Conservation (phyloP, 2,113 vertebrate genomes). For the Chroicocephalus ridibundus region DNA sequence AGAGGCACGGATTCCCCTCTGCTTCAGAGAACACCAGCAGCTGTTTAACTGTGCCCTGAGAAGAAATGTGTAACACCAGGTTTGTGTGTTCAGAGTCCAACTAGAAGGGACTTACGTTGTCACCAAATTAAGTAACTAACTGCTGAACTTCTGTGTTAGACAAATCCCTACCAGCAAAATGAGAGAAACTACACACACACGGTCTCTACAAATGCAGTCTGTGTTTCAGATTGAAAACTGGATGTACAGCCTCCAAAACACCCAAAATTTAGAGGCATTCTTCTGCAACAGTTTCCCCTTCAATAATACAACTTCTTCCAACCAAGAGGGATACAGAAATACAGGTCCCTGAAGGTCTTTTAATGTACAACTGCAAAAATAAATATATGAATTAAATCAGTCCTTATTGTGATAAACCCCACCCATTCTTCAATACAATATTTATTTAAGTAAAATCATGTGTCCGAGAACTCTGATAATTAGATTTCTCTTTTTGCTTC, state of each 20-base stretch:
- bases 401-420: neutral
- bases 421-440: neutral
- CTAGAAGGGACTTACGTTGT: neutral
- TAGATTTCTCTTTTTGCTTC: neutral
- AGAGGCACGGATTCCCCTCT: constrained; percentile 87
- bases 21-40: constrained; percentile 87
- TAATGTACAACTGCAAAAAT: neutral
- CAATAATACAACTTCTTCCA: neutral
- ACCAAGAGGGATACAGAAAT: neutral
- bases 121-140: neutral
- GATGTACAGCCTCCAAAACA: neutral
- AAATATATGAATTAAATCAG: neutral
- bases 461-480: neutral
- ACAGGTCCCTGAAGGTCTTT: neutral
- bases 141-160: neutral
- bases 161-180: neutral
- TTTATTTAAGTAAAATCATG: neutral
- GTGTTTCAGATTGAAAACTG: neutral
- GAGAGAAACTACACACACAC: neutral
- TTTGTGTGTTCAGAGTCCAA: neutral
- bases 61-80: neutral
- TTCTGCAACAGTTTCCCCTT: neutral
- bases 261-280: neutral
- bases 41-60: constrained; percentile 95
- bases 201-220: neutral